These are phyloP conservation scores for Upupa epops DNA, from an alignment of 2,113 vertebrate species.

Conservation along the genomic window DNA sequence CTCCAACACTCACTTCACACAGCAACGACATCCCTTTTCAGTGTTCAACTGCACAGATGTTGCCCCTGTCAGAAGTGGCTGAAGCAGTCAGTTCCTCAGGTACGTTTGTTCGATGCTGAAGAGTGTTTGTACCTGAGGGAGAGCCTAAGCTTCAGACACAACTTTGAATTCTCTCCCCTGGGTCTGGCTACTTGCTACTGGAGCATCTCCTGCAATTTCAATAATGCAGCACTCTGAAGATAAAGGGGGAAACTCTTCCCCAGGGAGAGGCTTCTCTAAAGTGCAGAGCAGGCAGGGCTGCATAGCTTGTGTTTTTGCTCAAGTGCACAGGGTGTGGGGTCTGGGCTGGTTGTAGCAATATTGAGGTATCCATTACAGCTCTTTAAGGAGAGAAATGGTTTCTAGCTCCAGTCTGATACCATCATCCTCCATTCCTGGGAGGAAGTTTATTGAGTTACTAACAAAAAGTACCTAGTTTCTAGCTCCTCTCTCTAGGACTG, in stretches of 20 bases:
- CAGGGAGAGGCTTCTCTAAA: not conserved
- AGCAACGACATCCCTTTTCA: not conserved
- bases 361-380: not conserved
- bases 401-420: not conserved
- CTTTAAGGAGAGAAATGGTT: not conserved
- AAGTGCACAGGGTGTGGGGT: not conserved
- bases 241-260: not conserved
- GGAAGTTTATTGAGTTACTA: not conserved
- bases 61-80: not conserved
- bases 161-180: not conserved
- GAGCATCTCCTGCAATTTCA: not conserved
- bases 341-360: not conserved
- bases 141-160: not conserved
- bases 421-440: not conserved
- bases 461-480: not conserved
- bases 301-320: not conserved
- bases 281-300: not conserved
- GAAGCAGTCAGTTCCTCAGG: not conserved
- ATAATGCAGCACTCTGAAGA: not conserved
- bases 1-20: not conserved
- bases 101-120: not conserved
- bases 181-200: not conserved
- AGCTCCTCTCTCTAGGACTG: not conserved
- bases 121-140: not conserved
- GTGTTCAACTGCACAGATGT: not conserved